Percentiles rank a stretch among this genome's conserved stretches.
Evolutionary conservation across 2,888 invertebrate genomes (phyloP).

Genomic region (Callosobruchus maculatus): DNA sequence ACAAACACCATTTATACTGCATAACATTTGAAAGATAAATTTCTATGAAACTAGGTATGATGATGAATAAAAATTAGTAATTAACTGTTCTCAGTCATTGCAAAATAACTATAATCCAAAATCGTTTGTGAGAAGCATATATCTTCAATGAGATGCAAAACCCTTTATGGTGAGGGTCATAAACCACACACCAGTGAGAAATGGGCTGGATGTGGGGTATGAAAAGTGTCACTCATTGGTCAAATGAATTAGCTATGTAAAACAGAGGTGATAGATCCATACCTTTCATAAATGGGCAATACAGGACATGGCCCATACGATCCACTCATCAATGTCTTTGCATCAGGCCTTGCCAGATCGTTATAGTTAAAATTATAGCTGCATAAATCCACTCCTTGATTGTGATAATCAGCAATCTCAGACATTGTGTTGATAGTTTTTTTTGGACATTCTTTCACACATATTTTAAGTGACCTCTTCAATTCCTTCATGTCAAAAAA

Average conservation of each 20-base stretch:
- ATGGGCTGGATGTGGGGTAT: too few relatives aligned
- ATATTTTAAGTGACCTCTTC: conserved; percentile 76
- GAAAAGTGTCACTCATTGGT: too few relatives aligned
- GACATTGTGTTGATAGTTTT: conserved; percentile 57
- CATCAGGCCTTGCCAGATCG: conserved; percentile 42
- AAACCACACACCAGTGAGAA: too few relatives aligned
- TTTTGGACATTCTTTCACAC: conserved; percentile 84
- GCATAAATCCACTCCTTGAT: conserved; percentile 75
- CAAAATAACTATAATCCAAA: too few relatives aligned
- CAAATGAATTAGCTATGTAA: too few relatives aligned
- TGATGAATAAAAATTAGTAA: too few relatives aligned
- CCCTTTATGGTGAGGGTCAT: too few relatives aligned
- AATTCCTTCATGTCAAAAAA: conserved; percentile 79
- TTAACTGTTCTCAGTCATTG: too few relatives aligned
- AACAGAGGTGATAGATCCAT: neutral
- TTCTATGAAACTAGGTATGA: too few relatives aligned
- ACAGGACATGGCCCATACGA: conserved; percentile 74
- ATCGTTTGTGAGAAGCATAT: too few relatives aligned
- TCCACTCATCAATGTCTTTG: conserved; percentile 39
- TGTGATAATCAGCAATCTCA: conserved; percentile 72
- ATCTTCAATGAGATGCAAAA: too few relatives aligned
- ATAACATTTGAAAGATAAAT: too few relatives aligned
- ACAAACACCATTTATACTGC: neutral
- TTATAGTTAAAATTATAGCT: conserved; percentile 65
- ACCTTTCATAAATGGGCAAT: conserved; percentile 74